Conservation (phyloP, 2,113 vertebrate species). For the Phocoena sinus region DNA sequence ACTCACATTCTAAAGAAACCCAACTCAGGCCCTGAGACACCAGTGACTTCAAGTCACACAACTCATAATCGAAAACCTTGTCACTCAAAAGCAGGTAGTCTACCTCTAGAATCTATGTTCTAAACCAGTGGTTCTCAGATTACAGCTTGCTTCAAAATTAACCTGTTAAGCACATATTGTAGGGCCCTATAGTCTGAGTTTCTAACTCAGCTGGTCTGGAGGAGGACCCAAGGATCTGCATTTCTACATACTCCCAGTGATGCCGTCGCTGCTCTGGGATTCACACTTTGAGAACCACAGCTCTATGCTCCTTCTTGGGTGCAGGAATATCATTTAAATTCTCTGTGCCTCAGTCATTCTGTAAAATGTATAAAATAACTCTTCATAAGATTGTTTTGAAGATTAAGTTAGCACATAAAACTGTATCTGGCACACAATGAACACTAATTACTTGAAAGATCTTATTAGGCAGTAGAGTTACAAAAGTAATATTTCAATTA, state of each 20-base stretch:
- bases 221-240: not conserved
- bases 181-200: not conserved
- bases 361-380: not conserved
- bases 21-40: not conserved
- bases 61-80: not conserved
- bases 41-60: not conserved
- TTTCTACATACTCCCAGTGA: not conserved
- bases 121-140: not conserved
- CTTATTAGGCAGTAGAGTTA: not conserved
- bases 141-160: not conserved
- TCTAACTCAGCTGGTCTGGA: not conserved
- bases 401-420: not conserved
- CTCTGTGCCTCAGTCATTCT: not conserved
- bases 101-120: not conserved
- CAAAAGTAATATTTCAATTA: slow-evolving; percentile 5
- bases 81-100: not conserved
- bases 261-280: too few relatives aligned
- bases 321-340: not conserved
- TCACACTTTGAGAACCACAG: not conserved
- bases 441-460: not conserved
- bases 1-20: not conserved
- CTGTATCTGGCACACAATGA: not conserved
- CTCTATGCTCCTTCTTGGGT: not conserved
- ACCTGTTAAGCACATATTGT: not conserved
- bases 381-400: not conserved